Evolutionary conservation across 1,140 invertebrate genomes (phyloP), one percentile per base, ranked within the genome.

Genomic region (Helicoverpa armigera): DNA sequence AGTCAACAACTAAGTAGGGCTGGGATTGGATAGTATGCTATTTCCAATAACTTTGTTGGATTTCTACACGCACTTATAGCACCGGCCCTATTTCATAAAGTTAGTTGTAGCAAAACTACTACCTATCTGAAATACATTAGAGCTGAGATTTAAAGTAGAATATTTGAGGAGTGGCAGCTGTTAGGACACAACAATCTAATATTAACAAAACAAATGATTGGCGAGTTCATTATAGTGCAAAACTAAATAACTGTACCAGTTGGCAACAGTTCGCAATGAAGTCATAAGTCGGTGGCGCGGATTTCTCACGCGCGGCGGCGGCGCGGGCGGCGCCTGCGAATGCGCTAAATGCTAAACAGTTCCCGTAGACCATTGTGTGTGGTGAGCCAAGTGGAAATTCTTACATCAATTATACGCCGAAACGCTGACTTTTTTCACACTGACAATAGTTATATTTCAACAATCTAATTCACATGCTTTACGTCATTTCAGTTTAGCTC

Each of bases 361-460:
- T 88, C 90, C 87, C 87, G 79, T 31, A 75, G 80, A 76, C 83
- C 87, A 92, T 90, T 91, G 87, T 92, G 83, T 79, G 82, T 31
- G 81, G 75, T 81, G 78, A 85, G 81, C 85, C 75, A 81, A 86
- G 80, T 87, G 86, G 88, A 90, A 89, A 92, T 90, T 87, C 79
- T 86, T 86, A 87, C 82, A 87, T 85, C 87, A 88, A 90, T 91
- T 90, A 91, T 61, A 75, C 61, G 69, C 86, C 86, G 79, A 90
- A 90, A 89, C 86, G 61, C 75, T 82, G 61, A 79, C 77, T 88
- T 86, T 88, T 87, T 80, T 58, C 65, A 48, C 16, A 77, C 48
- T 61, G 60, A 63, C 48, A 58, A 54, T 31, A 81, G 79, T 50
- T 43, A 50, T 43, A 69, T 69, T 69, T 50, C n/a, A 69, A 80